Evolutionary conservation across 2,113 vertebrate species (phyloP).

Genomic region (Notarius lentiginosus): DNA sequence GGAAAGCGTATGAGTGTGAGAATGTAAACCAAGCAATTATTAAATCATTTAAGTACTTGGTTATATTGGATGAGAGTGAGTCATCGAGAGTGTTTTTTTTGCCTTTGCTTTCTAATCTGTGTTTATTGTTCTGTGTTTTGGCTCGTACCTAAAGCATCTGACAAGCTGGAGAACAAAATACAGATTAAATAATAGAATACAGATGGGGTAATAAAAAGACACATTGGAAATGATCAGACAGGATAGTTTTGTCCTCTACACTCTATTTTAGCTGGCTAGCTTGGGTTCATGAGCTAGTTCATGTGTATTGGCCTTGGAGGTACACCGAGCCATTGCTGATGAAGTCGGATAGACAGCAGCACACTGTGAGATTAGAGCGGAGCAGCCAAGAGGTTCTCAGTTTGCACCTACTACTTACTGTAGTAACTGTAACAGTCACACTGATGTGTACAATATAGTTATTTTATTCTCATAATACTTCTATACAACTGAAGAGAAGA

Average conservation of each 20-base stretch:
- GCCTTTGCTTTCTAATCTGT: background rate
- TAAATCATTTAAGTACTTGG: background rate
- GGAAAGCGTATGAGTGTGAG: background rate
- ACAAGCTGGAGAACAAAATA: background rate
- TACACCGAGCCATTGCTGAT: background rate
- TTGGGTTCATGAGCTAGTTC: background rate
- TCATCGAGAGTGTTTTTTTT: background rate
- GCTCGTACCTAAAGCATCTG: background rate
- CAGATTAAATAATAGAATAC: background rate
- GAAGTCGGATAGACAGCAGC: background rate
- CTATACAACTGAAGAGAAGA: background rate
- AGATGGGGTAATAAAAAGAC: background rate
- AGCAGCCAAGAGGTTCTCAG: background rate
- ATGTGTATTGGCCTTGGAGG: background rate
- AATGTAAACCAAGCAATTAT: background rate
- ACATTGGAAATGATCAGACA: background rate
- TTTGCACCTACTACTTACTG: background rate
- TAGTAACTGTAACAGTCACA: background rate
- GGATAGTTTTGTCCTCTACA: background rate
- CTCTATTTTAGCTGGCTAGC: background rate
- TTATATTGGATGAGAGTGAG: background rate
- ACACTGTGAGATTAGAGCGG: background rate
- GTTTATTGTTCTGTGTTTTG: background rate
- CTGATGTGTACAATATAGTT: background rate
- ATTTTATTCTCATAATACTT: background rate